phyloP scores from a whole-genome alignment of 1,140 invertebrate genomes.

The Phenacoccus solenopsis region DNA sequence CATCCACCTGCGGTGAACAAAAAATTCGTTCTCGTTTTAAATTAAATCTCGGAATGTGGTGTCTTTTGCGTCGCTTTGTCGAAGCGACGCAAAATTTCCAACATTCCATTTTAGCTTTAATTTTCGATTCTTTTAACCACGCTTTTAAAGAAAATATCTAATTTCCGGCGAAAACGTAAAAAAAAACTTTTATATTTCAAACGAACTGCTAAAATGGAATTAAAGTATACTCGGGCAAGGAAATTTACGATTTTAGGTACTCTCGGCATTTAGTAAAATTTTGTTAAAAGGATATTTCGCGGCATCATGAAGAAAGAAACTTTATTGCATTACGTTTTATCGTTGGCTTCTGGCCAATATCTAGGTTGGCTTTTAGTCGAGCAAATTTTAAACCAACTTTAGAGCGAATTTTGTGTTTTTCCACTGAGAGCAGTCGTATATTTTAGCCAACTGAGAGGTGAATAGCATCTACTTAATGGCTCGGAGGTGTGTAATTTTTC shows the following conservation, averaged over 20 bases:
- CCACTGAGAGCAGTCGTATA: neutral
- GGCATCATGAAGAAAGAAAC: neutral
- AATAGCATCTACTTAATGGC: no score
- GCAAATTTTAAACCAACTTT: neutral
- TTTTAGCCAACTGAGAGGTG: neutral
- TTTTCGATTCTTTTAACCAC: neutral
- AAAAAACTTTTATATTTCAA: neutral
- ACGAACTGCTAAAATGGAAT: neutral
- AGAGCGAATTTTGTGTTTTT: neutral
- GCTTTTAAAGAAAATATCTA: neutral
- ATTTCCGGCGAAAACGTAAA: neutral
- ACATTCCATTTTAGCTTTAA: neutral
- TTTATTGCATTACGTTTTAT: constrained; percentile 1
- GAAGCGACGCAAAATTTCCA: neutral
- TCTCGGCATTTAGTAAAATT: neutral
- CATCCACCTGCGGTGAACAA: neutral
- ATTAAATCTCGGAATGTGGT: neutral
- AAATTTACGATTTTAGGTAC: neutral
- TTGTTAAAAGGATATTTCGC: neutral
- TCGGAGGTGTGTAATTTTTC: no score
- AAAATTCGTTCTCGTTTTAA: constrained; percentile 1
- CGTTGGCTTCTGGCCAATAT: neutral
- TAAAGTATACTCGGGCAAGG: neutral
- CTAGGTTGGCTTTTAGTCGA: neutral
- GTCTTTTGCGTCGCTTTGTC: neutral